Conservation (phyloP, 2,888 invertebrate species). For the Erpobdella octoculata region DNA sequence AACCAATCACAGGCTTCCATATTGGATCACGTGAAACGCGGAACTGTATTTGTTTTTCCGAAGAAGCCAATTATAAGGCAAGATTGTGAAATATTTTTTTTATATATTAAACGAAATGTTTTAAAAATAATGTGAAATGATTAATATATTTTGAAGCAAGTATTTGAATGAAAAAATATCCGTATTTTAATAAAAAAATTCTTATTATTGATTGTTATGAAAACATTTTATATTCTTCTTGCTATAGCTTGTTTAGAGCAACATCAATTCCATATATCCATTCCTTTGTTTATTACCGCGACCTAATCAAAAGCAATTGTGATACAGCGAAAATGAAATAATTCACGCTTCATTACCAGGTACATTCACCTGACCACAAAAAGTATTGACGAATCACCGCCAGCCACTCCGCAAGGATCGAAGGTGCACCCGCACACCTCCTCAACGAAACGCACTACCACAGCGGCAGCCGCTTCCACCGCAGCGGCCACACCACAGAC, state of each 20-base stretch:
- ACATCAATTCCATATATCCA: too few species aligned
- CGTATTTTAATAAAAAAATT: too few species aligned
- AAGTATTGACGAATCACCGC: constrained; percentile 12
- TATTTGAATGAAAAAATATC: too few species aligned
- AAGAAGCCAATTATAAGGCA: constrained; percentile 17
- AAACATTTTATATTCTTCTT: too few species aligned
- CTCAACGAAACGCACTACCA: neutral
- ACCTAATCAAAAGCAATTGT: neutral
- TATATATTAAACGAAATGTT: neutral
- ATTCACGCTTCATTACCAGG: neutral
- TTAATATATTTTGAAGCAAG: too few species aligned
- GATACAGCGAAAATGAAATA: neutral
- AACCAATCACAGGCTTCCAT: neutral
- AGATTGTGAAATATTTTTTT: neutral
- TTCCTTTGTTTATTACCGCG: too few species aligned
- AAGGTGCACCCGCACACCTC: neutral
- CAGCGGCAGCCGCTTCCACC: neutral
- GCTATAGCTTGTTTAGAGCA: too few species aligned
- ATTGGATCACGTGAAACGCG: neutral
- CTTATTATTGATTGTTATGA: too few species aligned
- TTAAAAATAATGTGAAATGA: neutral
- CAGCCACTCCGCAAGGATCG: neutral
- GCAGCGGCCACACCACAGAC: neutral
- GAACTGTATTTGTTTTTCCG: constrained; percentile 3
- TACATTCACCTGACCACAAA: constrained; percentile 13